Evolutionary conservation across 2,113 vertebrate species (phyloP).

Genomic region (Chaetodon trifascialis): DNA sequence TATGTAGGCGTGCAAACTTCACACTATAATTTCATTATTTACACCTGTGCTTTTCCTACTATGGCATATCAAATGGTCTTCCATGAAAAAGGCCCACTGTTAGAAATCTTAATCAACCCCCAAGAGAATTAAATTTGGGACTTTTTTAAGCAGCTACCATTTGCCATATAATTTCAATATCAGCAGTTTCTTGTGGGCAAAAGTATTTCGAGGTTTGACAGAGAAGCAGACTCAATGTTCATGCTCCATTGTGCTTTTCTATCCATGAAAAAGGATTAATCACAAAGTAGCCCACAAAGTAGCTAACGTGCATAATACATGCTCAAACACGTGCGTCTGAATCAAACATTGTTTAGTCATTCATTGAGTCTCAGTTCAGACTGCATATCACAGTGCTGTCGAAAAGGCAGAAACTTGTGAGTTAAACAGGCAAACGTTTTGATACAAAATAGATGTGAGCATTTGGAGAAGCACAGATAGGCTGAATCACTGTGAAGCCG

Average conservation of each 20-base stretch:
- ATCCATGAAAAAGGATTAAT: not conserved
- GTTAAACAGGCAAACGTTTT: not conserved
- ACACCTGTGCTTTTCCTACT: not conserved
- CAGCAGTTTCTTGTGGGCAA: not conserved
- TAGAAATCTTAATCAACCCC: not conserved
- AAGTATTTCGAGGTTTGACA: not conserved
- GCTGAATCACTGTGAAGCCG: slow-evolving; percentile 43
- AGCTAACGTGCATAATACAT: not conserved
- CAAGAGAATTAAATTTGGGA: not conserved
- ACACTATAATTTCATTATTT: not conserved
- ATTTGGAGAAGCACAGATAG: slow-evolving; percentile 37
- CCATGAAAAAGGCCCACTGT: too few species aligned
- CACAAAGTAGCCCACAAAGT: not conserved
- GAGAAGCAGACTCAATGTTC: not conserved
- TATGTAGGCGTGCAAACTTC: too few species aligned
- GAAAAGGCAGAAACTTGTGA: slow-evolving; percentile 25
- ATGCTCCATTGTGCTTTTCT: not conserved
- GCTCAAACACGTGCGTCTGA: not conserved
- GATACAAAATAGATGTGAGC: slow-evolving; percentile 46
- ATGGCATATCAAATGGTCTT: not conserved
- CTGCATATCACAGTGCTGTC: not conserved
- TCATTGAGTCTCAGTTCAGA: not conserved
- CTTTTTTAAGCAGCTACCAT: not conserved
- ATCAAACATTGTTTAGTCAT: not conserved
- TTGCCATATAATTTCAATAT: not conserved